Base-by-base conservation (phyloP, 2,797 vertebrate species). In the Aselliscus stoliczkanus region DNA sequence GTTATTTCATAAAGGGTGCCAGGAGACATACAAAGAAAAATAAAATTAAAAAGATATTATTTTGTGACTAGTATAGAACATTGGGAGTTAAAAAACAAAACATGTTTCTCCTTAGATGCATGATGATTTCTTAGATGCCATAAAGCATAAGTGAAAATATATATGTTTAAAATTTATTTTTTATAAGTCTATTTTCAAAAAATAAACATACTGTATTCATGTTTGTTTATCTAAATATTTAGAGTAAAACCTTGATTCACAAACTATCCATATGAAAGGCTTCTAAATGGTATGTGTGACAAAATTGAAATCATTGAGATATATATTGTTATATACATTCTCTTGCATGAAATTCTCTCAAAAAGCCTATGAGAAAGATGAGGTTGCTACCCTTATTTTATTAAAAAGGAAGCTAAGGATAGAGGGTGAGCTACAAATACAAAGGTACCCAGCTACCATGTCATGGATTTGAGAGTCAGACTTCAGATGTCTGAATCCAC, bases 151-250 rank as follows among this genome's bases (percentile, higher is more conserved):
- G 20, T 42, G 39, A 65, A 52, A 86, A 90, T 9, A 69, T 5
- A 42, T n/a, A 13, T 56, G 92, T 88, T 95, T 69, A 29, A 92
- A 90, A 44, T 67, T 54, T 91, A 81, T 7, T 88, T 92, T 90
- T 34, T 84, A 2, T 77, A 75, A 72, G 1, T 83, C 18, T 92
- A 79, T 31, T 69, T 92, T 58, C 1, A 73, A 54, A 54, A 93
- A 77, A 39, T 58, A 81, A 76, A 47, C 4, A 73, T 39, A 62
- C 2, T 1, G 10, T 75, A 72, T 64, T 69, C 50, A 62, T 77
- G 4, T 67, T 56, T 76, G 37, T 87, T 50, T 42, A 91, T 54
- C 4, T 27, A 81, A 47, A 80, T 90, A 44, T 83, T 96, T 75
- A 79, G 13, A 88, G 56, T 60, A 60, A 82, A 86, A 85, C 42